phyloP scores from a whole-genome alignment of 2,113 vertebrate species.

The Sinocyclocheilus anshuiensis region DNA sequence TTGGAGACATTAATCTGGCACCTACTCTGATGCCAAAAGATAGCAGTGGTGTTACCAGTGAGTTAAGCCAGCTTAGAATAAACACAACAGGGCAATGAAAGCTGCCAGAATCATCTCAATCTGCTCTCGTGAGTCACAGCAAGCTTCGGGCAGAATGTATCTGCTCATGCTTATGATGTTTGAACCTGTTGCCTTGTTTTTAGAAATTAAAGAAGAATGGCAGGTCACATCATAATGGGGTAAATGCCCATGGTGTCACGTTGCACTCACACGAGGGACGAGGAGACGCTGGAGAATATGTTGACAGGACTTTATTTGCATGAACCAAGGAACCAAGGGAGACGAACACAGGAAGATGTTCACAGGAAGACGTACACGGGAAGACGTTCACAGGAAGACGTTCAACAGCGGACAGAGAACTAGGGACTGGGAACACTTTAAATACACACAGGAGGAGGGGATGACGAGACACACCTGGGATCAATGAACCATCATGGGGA shows the following conservation, averaged over 20 bases:
- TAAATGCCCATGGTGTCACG: neutral
- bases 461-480: too few relatives aligned
- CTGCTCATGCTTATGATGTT: slow-evolving; percentile 9
- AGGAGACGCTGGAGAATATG: too few relatives aligned
- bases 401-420: too few relatives aligned
- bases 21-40: slow-evolving; percentile 15
- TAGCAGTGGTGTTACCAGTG: neutral
- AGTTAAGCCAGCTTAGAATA: slow-evolving; percentile 44
- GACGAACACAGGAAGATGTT: too few relatives aligned
- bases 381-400: too few relatives aligned
- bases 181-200: neutral
- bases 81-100: slow-evolving; percentile 33
- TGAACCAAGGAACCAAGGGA: too few relatives aligned
- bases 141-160: neutral
- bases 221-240: neutral
- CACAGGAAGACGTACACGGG: too few relatives aligned
- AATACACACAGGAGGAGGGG: too few relatives aligned
- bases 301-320: too few relatives aligned
- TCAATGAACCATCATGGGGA: too few relatives aligned
- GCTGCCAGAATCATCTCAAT: slow-evolving; percentile 38
- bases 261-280: too few relatives aligned
- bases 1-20: slow-evolving; percentile 48
- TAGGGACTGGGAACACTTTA: too few relatives aligned
- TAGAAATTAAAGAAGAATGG: slow-evolving; percentile 12
- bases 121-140: slow-evolving; percentile 13